phyloP scores from a whole-genome alignment of 1,140 invertebrate species.

The Tetramorium simillimum region DNA sequence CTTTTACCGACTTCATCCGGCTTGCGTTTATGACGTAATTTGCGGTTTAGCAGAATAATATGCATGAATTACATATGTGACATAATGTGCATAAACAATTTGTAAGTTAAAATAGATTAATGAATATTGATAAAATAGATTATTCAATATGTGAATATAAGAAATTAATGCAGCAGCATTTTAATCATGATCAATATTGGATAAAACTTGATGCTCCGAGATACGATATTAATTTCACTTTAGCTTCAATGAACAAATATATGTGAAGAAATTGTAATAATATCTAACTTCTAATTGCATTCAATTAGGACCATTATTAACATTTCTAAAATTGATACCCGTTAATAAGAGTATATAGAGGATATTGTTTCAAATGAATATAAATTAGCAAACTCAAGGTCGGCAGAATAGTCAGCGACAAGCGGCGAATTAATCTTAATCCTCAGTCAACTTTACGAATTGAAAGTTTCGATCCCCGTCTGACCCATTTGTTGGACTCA shows the following conservation, averaged over 20 bases:
- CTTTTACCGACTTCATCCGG: slow-evolving; percentile 4
- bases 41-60: neutral
- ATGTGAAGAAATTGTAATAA: neutral
- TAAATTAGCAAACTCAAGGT: slow-evolving; percentile 1
- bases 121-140: slow-evolving; percentile 5
- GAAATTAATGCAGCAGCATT: neutral
- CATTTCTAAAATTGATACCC: slow-evolving; percentile 7
- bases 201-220: neutral
- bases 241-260: neutral
- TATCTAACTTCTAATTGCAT: neutral
- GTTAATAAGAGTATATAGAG: neutral
- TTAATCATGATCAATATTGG: neutral
- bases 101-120: slow-evolving; percentile 4
- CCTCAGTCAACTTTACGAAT: neutral
- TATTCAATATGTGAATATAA: neutral
- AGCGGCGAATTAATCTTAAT: slow-evolving; percentile 37
- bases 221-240: neutral
- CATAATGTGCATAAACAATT: neutral
- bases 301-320: neutral
- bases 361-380: neutral
- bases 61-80: neutral
- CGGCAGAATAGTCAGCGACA: neutral
- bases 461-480: slow-evolving; percentile 41
- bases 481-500: slow-evolving; percentile 32
- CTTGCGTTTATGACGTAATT: slow-evolving; percentile 9